phyloP scores from a whole-genome alignment of 2,113 vertebrate genomes.

The Neogobius melanostomus region DNA sequence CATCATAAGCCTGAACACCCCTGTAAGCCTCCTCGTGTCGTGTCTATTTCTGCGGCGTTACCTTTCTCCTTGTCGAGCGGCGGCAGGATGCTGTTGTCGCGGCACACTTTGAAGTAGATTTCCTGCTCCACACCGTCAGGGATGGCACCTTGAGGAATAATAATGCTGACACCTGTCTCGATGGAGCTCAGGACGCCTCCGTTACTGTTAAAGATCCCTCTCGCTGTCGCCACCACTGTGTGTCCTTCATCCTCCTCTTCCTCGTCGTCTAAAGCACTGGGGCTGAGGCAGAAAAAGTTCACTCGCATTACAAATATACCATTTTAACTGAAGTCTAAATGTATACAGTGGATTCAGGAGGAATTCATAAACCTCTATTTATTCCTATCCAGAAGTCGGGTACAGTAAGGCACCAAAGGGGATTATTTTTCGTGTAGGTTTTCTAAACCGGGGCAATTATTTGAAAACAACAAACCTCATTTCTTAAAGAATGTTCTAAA shows the following conservation, averaged over 20 bases:
- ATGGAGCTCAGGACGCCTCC: constrained; percentile 97
- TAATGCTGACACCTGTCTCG: constrained; percentile 97
- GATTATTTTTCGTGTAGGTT: too few species aligned
- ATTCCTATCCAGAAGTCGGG: too few species aligned
- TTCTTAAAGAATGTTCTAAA: too few species aligned
- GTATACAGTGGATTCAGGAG: too few species aligned
- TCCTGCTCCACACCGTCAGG: constrained; percentile 96
- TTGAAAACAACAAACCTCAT: too few species aligned
- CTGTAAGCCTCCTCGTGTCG: background rate
- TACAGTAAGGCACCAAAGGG: too few species aligned
- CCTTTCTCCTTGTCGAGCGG: constrained; percentile 99
- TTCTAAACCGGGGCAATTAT: too few species aligned
- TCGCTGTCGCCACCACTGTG: constrained; percentile 95
- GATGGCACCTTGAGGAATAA: constrained; percentile 97
- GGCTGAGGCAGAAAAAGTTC: constrained; percentile 70
- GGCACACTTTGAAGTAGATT: constrained; percentile 99
- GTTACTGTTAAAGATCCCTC: constrained; percentile 93
- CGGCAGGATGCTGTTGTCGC: constrained; percentile 98
- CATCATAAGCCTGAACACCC: background rate
- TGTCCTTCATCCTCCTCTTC: constrained; percentile 96
- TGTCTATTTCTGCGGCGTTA: constrained; percentile 43
- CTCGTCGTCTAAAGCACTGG: constrained; percentile 92
- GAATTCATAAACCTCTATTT: too few species aligned
- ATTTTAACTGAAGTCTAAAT: background rate
- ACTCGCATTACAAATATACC: background rate